Evolutionary conservation across 2,113 vertebrate species (phyloP), one percentile per base, ranked within the genome.

Genomic region (Corythoichthys haematopterus): DNA sequence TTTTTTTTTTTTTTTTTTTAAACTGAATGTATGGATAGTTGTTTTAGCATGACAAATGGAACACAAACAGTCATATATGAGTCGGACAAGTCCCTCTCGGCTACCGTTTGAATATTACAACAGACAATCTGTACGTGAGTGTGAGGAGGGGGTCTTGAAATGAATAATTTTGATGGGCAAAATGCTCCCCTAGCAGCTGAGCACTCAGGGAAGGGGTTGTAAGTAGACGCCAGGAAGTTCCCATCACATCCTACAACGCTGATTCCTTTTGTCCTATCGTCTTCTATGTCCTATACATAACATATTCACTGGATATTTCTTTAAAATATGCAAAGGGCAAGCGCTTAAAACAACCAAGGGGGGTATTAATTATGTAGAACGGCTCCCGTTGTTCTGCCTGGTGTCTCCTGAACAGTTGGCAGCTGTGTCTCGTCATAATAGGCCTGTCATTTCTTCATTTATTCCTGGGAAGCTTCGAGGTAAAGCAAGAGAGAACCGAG

Each of bases 291-390:
- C 67, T 76, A 82, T 82, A 83, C 80, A 84, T 86, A 85, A 89
- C 79, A 78, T 78, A 85, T 87, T 89, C 82, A 81, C 78, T 68
- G 78, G 80, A 85, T 86, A 85, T 89, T 88, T 78, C 84, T 82
- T 70, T 90, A 76, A 90, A 90, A 89, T 85, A 90, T 90, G 83
- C 77, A 90, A 88, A 80, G 62, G 62, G 71, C 70, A 38, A 68
- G 57, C 81, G 78, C 81, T 82, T 88, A 77, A 85, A 87, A 88
- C 85, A 87, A 86, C 84, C 79, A 78, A 66, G 53, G 68, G 20
- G 68, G 40, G 3, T 80, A 90, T 90, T 85, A 90, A 90, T 85
- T 84, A 89, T 89, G 70, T 46, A 90, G 82, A 79, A 70, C 72
- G 75, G 69, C 53, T 68, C 77, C 69, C 36, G 38, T 78, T 79